phyloP scores from a whole-genome alignment of 2,113 vertebrate species.

The Bagarius yarrelli region DNA sequence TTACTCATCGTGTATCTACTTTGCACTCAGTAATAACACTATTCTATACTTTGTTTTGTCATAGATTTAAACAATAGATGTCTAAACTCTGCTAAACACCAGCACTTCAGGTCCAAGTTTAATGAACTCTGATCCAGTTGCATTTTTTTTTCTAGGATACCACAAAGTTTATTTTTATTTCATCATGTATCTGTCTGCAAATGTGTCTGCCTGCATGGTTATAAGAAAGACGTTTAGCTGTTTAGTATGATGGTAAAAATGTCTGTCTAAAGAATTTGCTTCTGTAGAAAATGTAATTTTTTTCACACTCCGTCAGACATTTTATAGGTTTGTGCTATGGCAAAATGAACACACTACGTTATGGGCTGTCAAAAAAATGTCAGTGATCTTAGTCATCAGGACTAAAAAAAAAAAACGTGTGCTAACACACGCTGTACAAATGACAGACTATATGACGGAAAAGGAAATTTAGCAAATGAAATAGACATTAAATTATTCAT shows the following conservation, averaged over 20 bases:
- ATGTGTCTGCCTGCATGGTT: neutral
- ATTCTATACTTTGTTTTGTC: no score
- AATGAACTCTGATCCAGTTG: no score
- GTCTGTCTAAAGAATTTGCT: neutral
- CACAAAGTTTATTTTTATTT: neutral
- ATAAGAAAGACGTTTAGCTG: no score
- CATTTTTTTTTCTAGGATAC: neutral
- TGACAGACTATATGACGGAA: neutral
- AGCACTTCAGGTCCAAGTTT: no score
- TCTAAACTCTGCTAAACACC: no score
- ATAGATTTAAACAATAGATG: no score
- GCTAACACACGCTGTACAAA: neutral
- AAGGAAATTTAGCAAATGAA: neutral
- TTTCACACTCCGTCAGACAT: no score
- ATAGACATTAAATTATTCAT: neutral
- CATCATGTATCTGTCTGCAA: neutral
- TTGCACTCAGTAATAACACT: no score
- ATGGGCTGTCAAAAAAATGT: neutral
- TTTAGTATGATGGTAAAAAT: neutral
- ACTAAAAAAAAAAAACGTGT: neutral
- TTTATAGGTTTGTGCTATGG: no score
- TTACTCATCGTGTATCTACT: neutral
- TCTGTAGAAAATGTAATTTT: neutral
- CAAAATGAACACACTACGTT: no score
- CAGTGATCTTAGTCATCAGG: neutral